Percentiles rank a stretch among this genome's conserved stretches.
These are phyloP conservation scores for Cephalopachus bancanus DNA, from an alignment of 2,797 vertebrate genomes.

Conservation along the genomic window DNA sequence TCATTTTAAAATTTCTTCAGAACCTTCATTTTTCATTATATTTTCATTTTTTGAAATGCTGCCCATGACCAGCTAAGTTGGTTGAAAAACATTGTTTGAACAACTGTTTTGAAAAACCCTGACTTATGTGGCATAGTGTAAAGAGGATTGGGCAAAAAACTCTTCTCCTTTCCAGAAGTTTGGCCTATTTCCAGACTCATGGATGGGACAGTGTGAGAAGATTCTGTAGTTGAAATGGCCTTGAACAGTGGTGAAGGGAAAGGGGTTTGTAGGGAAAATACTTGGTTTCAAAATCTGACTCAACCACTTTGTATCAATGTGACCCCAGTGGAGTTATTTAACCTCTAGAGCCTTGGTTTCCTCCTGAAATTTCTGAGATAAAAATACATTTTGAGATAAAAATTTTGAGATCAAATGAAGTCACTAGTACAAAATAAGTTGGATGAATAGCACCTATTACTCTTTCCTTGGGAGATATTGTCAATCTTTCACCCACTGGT, in stretches of 20 bases:
- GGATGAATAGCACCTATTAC: not conserved
- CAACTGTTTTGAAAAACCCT: constrained; percentile 28
- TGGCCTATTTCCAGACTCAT: not conserved
- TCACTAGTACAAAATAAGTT: not conserved
- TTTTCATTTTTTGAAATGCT: constrained; percentile 28
- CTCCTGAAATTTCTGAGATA: not conserved
- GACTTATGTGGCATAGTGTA: not conserved
- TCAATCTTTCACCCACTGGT: not conserved
- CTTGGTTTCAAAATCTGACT: not conserved
- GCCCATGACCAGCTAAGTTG: not conserved
- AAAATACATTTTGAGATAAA: too few species aligned
- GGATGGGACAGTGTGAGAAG: not conserved
- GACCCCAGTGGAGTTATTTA: not conserved
- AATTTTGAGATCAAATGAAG: constrained; percentile 9
- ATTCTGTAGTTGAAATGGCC: not conserved
- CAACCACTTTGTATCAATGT: not conserved
- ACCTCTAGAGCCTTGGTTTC: not conserved
- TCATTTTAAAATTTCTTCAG: not conserved
- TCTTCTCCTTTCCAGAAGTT: not conserved
- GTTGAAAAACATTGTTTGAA: not conserved
- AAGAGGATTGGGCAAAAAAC: not conserved
- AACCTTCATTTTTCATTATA: not conserved
- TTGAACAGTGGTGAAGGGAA: not conserved
- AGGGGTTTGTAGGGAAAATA: not conserved
- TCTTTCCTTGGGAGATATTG: not conserved